Base-by-base conservation (phyloP, 2,797 vertebrate species). In the Peromyscus attwateri region DNA sequence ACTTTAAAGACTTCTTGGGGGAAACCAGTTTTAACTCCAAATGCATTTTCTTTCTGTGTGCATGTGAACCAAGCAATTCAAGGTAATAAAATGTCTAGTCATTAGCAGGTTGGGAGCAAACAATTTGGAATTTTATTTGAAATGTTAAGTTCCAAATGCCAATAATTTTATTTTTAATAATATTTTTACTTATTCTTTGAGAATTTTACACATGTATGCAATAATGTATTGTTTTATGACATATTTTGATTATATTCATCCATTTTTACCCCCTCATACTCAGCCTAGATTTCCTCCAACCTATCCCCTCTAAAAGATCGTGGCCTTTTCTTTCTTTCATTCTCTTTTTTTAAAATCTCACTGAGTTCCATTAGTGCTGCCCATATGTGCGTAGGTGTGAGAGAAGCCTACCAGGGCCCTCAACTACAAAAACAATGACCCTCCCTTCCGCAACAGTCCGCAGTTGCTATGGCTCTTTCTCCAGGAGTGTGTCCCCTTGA, bases 11-110 rank as follows among this genome's bases (percentile, higher is more conserved):
- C 57, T 14, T 49, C 68, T 90, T 80, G 4, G 21, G 49, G 23
- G 4, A 68, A 71, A 80, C 89, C 43, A 94, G 55, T 84, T 96
- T 87, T 92, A 60, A 52, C 70, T 94, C 34, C 37, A 66, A 88
- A 80, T 76, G 11, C 10, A 81, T 60, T 75, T 89, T 96, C 34
- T 76, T 96, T 88, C 75, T 64, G 25, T 85, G 70, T 43, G 66
- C 55, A 66, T 79, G 34, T 89, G 37, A 76, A 94, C 62, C 49
- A 71, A 87, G 31, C 52, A 37, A 76, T 87, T 84, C 66, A 6
- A 76, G 49, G 83, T 57, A 62, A 68, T n/a, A 64, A 71, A 82
- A 80, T 68, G 29, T 75, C 62, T 89, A 87, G 76, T 57, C 79
- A 57, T 34, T 71, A 80, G 23, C 16, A 87, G 19, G 37, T 21